Conservation (phyloP, 2,888 invertebrate species). For the Mongoloraphidia duomilia region DNA sequence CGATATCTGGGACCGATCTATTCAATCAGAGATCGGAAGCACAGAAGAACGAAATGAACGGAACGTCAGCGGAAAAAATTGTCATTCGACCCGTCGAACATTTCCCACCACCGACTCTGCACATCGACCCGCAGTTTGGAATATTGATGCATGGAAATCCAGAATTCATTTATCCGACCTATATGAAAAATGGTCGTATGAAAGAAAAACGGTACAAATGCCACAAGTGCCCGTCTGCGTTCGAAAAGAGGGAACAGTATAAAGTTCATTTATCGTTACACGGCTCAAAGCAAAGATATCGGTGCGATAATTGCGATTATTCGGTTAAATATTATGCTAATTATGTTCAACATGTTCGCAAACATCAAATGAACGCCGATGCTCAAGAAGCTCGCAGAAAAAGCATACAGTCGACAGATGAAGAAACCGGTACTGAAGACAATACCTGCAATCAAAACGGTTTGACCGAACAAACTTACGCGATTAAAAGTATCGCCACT, state of each 20-base stretch:
- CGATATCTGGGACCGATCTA: conserved; percentile 49
- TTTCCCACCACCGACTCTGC: conserved; percentile 31
- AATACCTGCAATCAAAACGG: conserved; percentile 14
- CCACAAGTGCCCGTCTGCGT: conserved; percentile 75
- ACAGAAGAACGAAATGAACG: conserved; percentile 20
- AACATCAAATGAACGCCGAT: conserved; percentile 59
- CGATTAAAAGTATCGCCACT: conserved; percentile 19
- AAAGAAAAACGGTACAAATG: conserved; percentile 71
- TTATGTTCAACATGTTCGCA: conserved; percentile 66
- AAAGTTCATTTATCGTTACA: conserved; percentile 69
- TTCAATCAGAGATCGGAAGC: conserved; percentile 48
- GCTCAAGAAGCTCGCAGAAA: conserved; percentile 42
- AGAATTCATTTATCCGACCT: conserved; percentile 61
- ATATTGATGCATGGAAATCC: conserved; percentile 59
- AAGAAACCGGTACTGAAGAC: conserved; percentile 23
- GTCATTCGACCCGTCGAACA: conserved; percentile 37
- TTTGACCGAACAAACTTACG: conserved; percentile 7
- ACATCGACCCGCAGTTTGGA: conserved; percentile 52
- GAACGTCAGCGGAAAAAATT: conserved; percentile 34
- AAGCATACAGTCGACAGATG: conserved; percentile 21
- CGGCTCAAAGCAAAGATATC: conserved; percentile 69
- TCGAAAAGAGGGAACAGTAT: conserved; percentile 73
- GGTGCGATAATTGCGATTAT: conserved; percentile 74
- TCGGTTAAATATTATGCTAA: conserved; percentile 78
- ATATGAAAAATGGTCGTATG: conserved; percentile 55